Percentiles rank a stretch among this genome's conserved stretches.
phyloP scores from a whole-genome alignment of 2,888 invertebrate species.

The Saturnia japonica region DNA sequence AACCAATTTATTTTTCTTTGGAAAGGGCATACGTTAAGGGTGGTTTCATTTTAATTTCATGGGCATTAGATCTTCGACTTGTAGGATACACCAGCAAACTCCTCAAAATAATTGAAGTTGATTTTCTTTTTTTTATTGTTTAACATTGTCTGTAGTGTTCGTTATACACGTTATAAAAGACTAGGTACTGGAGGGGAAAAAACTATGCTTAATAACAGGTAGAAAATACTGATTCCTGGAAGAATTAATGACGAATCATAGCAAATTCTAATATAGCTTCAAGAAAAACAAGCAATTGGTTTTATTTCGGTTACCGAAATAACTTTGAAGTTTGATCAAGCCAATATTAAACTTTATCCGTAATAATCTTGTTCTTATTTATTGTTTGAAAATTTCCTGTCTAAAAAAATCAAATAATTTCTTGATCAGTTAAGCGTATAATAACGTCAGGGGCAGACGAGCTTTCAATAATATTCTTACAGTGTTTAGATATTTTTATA shows the following conservation, averaged over 20 bases:
- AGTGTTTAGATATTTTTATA: background rate
- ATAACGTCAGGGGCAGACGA: background rate
- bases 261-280: background rate
- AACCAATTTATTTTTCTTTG: too few species aligned
- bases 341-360: background rate
- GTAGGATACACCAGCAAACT: too few species aligned
- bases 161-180: too few species aligned
- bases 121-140: too few species aligned
- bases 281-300: background rate
- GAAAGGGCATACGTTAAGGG: too few species aligned
- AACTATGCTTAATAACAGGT: background rate
- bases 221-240: background rate
- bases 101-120: too few species aligned
- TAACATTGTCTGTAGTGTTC: too few species aligned
- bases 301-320: background rate
- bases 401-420: background rate
- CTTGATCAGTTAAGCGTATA: conserved; percentile 1
- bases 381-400: background rate
- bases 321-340: background rate
- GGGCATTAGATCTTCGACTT: too few species aligned
- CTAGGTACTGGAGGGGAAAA: too few species aligned
- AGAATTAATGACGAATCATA: background rate
- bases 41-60: too few species aligned
- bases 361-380: background rate
- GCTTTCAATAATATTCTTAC: background rate